Evolutionary conservation across 2,113 vertebrate genomes (phyloP).

Genomic region (Petroica traversi): DNA sequence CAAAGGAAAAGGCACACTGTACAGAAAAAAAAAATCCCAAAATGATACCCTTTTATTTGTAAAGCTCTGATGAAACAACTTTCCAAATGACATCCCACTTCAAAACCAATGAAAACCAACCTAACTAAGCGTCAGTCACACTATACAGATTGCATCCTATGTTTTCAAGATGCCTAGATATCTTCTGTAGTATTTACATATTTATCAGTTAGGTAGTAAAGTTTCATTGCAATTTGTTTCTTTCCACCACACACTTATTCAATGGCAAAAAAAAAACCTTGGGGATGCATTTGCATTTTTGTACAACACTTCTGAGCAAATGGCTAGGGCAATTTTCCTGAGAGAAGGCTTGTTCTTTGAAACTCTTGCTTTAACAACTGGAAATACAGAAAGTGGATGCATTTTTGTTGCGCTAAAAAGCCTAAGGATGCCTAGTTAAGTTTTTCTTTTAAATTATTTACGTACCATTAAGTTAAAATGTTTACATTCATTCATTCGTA

Average conservation of each 20-base stretch:
- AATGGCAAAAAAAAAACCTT: slow-evolving; percentile 53
- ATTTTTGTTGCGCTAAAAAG: slow-evolving; percentile 66
- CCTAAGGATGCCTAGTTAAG: slow-evolving; percentile 77
- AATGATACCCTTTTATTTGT: slow-evolving; percentile 83
- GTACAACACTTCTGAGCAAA: slow-evolving; percentile 78
- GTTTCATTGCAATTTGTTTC: slow-evolving; percentile 67
- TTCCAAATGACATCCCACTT: slow-evolving; percentile 78
- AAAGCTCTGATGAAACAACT: slow-evolving; percentile 79
- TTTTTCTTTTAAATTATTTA: slow-evolving; percentile 84
- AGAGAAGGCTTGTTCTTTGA: slow-evolving; percentile 89
- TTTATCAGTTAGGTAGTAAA: slow-evolving; percentile 83
- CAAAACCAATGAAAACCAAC: slow-evolving; percentile 76
- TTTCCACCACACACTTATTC: slow-evolving; percentile 71
- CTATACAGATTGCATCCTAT: slow-evolving; percentile 75
- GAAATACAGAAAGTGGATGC: slow-evolving; percentile 70
- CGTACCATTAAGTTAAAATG: slow-evolving; percentile 90
- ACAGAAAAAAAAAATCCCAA: slow-evolving; percentile 51
- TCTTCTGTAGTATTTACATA: slow-evolving; percentile 79
- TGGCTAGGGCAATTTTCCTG: slow-evolving; percentile 79
- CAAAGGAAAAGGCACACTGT: slow-evolving; percentile 51
- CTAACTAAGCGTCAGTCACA: slow-evolving; percentile 73
- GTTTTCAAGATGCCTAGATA: slow-evolving; percentile 69
- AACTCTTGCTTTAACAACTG: slow-evolving; percentile 69
- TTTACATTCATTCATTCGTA: slow-evolving; percentile 84
- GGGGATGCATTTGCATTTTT: slow-evolving; percentile 70